phyloP scores from a whole-genome alignment of 1,140 invertebrate species.

The Aporrectodea caliginosa region DNA sequence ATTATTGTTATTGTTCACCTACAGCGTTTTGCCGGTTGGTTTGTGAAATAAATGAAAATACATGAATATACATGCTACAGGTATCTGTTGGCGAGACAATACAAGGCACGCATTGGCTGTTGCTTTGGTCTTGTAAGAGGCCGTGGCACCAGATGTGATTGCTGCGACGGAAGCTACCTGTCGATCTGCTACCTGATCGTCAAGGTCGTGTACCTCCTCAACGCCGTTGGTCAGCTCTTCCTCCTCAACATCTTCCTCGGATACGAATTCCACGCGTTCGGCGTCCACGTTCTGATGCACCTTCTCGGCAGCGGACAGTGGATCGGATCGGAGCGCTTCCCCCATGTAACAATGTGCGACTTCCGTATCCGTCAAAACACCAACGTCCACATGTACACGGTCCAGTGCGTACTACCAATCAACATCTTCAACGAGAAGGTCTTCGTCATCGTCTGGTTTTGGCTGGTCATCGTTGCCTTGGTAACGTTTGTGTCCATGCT shows the following conservation, averaged over 20 bases:
- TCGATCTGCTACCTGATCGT: conserved; percentile 31
- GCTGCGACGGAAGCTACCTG: conserved; percentile 47
- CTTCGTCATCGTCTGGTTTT: conserved; percentile 55
- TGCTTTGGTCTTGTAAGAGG: background rate
- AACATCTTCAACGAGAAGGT: conserved; percentile 42
- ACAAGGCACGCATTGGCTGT: background rate
- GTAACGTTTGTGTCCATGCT: conserved; percentile 45
- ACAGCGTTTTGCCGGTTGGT: no score
- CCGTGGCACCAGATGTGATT: no score
- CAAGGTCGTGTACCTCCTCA: conserved; percentile 35
- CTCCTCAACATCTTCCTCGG: conserved; percentile 35
- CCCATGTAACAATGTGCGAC: conserved; percentile 37
- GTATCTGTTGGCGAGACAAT: background rate
- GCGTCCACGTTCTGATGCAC: conserved; percentile 31
- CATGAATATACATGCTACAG: no score
- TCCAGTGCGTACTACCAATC: conserved; percentile 39
- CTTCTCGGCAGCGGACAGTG: conserved; percentile 32
- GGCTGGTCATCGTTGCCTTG: conserved; percentile 48
- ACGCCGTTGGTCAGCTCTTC: conserved; percentile 36
- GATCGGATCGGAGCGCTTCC: conserved; percentile 33
- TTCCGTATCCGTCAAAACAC: conserved; percentile 36
- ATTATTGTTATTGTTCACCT: no score
- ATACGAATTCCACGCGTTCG: conserved; percentile 31
- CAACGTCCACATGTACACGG: conserved; percentile 38
- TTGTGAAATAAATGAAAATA: no score